These are phyloP conservation scores for Hydrotaea cyrtoneurina DNA, from an alignment of 2,888 invertebrate species.

Conservation along the genomic window DNA sequence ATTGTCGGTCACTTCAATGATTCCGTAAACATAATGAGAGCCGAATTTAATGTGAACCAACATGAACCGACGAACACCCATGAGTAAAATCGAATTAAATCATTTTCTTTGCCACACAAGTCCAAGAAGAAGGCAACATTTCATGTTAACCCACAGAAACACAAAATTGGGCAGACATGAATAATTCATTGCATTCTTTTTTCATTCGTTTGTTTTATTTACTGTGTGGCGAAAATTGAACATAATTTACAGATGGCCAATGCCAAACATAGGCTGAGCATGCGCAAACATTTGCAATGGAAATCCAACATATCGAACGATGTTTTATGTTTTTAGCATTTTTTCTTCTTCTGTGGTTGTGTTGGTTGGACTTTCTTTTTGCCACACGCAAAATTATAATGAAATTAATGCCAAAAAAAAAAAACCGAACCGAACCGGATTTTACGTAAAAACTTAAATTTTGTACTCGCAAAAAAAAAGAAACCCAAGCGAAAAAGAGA, in stretches of 20 bases:
- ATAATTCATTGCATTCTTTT: not conserved
- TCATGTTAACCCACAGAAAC: not conserved
- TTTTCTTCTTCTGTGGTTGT: not conserved
- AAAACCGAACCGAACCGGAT: not conserved
- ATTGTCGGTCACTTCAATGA: not conserved
- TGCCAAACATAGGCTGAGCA: not conserved
- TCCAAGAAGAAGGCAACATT: too few relatives aligned
- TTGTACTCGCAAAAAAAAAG: not conserved
- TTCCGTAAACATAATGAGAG: not conserved
- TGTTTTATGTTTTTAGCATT: not conserved
- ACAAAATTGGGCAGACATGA: not conserved
- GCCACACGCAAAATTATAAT: conserved; percentile 46
- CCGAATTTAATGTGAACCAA: too few relatives aligned
- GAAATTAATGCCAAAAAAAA: not conserved
- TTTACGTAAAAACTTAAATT: not conserved
- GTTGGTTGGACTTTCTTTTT: conserved; percentile 43
- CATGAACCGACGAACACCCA: too few relatives aligned
- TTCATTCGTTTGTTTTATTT: too few relatives aligned
- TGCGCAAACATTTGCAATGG: not conserved
- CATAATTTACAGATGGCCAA: not conserved
- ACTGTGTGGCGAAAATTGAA: not conserved
- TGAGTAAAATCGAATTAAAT: too few relatives aligned
- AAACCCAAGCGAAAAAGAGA: not conserved
- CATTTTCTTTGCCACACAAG: too few relatives aligned
- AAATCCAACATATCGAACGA: not conserved